A percentile compares a stretch with the other conserved stretches of the same genome.
These are phyloP conservation scores for Steromphala cineraria DNA, from an alignment of 2,888 invertebrate genomes.

Conservation along the genomic window DNA sequence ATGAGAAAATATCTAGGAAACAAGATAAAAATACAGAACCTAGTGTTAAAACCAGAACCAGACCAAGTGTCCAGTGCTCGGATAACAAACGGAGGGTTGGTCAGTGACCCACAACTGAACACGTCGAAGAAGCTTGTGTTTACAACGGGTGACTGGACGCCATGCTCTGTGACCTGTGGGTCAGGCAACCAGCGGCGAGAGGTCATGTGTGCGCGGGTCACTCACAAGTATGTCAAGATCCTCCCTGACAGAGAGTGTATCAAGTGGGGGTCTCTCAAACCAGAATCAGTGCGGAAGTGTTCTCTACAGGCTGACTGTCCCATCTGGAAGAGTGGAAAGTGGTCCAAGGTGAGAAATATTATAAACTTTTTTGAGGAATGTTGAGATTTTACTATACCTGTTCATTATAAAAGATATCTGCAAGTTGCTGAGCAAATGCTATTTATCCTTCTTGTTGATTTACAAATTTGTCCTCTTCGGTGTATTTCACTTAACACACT, in stretches of 20 bases:
- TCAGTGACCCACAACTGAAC: slow-evolving; percentile 12
- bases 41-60: slow-evolving; percentile 48
- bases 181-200: slow-evolving; percentile 86
- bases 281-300: slow-evolving; percentile 50
- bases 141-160: slow-evolving; percentile 84
- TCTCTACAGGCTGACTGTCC: slow-evolving; percentile 52
- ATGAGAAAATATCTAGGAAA: slow-evolving; percentile 45
- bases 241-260: slow-evolving; percentile 53
- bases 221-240: slow-evolving; percentile 83
- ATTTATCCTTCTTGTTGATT: too few relatives aligned
- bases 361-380: too few relatives aligned
- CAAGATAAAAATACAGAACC: slow-evolving; percentile 34
- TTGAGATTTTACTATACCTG: too few relatives aligned
- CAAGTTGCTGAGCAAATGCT: too few relatives aligned
- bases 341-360: slow-evolving; percentile 52
- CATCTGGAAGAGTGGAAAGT: slow-evolving; percentile 50
- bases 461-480: too few relatives aligned
- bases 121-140: slow-evolving; percentile 38
- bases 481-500: too few relatives aligned
- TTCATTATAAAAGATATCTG: too few relatives aligned
- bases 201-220: slow-evolving; percentile 80
- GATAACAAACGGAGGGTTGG: neutral
- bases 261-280: slow-evolving; percentile 47
- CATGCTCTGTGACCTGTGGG: slow-evolving; percentile 88
- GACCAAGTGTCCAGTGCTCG: slow-evolving; percentile 35